Conservation (phyloP, 2,888 invertebrate genomes). For the Lissocephala sabroskyi region DNA sequence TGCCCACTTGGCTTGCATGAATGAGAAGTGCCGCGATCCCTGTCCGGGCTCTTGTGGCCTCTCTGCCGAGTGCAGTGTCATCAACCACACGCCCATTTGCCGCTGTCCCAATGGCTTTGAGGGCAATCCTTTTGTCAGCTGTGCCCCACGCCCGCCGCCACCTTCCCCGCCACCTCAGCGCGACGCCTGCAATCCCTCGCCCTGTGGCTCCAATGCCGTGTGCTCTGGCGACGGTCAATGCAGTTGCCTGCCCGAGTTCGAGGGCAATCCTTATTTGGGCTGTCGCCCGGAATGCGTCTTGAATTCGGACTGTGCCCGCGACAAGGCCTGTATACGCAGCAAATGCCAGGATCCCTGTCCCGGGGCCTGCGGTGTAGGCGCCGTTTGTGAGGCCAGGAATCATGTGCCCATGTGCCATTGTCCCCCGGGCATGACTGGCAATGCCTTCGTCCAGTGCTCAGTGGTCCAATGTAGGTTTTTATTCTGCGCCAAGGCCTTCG, state of each 20-base stretch:
- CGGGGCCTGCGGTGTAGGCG: slow-evolving; percentile 82
- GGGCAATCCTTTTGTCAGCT: slow-evolving; percentile 78
- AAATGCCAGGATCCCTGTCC: slow-evolving; percentile 88
- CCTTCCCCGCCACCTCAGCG: slow-evolving; percentile 40
- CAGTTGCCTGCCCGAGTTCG: slow-evolving; percentile 77
- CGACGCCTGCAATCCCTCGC: slow-evolving; percentile 79
- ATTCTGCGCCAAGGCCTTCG: slow-evolving; percentile 54
- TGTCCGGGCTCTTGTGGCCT: slow-evolving; percentile 81
- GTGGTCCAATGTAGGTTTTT: slow-evolving; percentile 75
- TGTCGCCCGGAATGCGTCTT: slow-evolving; percentile 87
- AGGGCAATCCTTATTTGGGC: slow-evolving; percentile 78
- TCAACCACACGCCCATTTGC: slow-evolving; percentile 79
- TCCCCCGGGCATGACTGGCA: slow-evolving; percentile 78
- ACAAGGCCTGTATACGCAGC: slow-evolving; percentile 81
- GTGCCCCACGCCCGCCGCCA: slow-evolving; percentile 71
- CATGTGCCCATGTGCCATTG: slow-evolving; percentile 84
- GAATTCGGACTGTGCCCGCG: slow-evolving; percentile 83
- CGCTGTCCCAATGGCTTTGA: slow-evolving; percentile 76
- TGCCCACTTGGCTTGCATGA: slow-evolving; percentile 78
- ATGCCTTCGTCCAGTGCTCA: slow-evolving; percentile 80
- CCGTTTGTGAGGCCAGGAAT: slow-evolving; percentile 82
- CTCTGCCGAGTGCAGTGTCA: slow-evolving; percentile 75
- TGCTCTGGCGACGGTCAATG: slow-evolving; percentile 80
- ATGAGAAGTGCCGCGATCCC: slow-evolving; percentile 79
- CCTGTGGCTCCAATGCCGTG: slow-evolving; percentile 84